A percentile compares a stretch with the other conserved stretches of the same genome.
Conservation (phyloP, 2,888 invertebrate genomes). For the Scaptomyza tumidula region DNA sequence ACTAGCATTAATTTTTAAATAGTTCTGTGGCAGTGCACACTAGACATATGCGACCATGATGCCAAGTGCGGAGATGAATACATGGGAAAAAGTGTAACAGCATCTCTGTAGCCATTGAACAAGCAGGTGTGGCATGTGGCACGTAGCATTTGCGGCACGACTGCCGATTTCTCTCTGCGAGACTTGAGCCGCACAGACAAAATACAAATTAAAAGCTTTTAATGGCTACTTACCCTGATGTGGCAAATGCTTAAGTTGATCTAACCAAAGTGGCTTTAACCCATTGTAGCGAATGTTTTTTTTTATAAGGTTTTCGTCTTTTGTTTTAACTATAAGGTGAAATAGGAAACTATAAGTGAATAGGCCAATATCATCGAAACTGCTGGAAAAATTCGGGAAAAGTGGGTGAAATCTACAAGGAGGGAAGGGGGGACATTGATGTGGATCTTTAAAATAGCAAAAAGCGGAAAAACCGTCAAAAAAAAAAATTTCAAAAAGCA, state of each 20-base stretch:
- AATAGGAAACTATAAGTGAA: too few species aligned
- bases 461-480: too few species aligned
- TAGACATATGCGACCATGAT: conserved; percentile 8
- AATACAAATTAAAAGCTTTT: conserved; percentile 70
- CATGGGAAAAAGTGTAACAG: conserved; percentile 13
- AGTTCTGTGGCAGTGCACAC: conserved; percentile 42
- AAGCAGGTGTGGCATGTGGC: conserved; percentile 35
- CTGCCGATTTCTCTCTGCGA: conserved; percentile 11
- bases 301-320: not conserved
- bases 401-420: too few species aligned
- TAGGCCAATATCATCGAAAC: too few species aligned
- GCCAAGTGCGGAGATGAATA: not conserved
- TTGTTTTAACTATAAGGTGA: too few species aligned
- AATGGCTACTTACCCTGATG: conserved; percentile 10
- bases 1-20: conserved; percentile 72
- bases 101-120: conserved; percentile 27
- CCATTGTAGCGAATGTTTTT: conserved; percentile 3
- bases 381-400: too few species aligned
- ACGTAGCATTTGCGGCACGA: conserved; percentile 35
- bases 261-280: conserved; percentile 39
- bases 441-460: too few species aligned
- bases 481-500: too few species aligned
- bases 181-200: conserved; percentile 30
- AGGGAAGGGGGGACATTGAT: too few species aligned
- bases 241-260: conserved; percentile 20